A percentile compares a stretch with the other conserved stretches of the same genome.
Evolutionary conservation across 2,888 invertebrate genomes (phyloP).

Genomic region (Fragum fragum): DNA sequence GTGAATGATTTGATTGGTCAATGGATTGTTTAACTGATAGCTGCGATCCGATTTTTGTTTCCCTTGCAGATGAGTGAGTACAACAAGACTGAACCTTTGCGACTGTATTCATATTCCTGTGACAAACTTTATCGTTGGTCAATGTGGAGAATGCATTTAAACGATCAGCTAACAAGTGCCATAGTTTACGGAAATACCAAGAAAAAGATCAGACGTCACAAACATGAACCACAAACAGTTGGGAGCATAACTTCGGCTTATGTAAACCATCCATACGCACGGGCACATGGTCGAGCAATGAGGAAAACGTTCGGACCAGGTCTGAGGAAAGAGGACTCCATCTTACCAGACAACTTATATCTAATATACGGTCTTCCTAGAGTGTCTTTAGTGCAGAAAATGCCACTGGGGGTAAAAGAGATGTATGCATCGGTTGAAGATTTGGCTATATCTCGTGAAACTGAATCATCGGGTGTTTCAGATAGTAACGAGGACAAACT

Average conservation of each 20-base stretch:
- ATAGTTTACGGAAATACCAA: constrained; percentile 11
- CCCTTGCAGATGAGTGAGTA: constrained; percentile 22
- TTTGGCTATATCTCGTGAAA: not conserved
- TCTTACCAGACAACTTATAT: constrained; percentile 49
- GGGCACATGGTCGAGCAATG: constrained; percentile 45
- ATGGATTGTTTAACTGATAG: no score
- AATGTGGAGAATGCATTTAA: constrained; percentile 64
- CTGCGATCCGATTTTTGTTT: no score
- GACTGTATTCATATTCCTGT: constrained; percentile 43
- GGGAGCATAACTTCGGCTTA: constrained; percentile 42
- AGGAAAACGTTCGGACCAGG: constrained; percentile 20
- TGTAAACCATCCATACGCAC: constrained; percentile 43
- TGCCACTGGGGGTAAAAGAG: constrained; percentile 33
- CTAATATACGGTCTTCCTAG: constrained; percentile 57
- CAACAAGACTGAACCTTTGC: not conserved
- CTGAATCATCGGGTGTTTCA: not conserved
- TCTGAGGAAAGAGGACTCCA: not conserved
- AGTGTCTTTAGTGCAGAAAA: constrained; percentile 35
- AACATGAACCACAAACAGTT: not conserved
- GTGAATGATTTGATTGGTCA: no score
- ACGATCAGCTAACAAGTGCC: constrained; percentile 51
- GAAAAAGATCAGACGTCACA: not conserved
- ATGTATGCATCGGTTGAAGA: constrained; percentile 43
- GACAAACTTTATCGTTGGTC: constrained; percentile 59
- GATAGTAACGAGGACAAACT: constrained; percentile 31